Percentiles rank a stretch among this genome's conserved stretches.
Conservation (phyloP, 2,888 invertebrate genomes). For the Andrena marginata region DNA sequence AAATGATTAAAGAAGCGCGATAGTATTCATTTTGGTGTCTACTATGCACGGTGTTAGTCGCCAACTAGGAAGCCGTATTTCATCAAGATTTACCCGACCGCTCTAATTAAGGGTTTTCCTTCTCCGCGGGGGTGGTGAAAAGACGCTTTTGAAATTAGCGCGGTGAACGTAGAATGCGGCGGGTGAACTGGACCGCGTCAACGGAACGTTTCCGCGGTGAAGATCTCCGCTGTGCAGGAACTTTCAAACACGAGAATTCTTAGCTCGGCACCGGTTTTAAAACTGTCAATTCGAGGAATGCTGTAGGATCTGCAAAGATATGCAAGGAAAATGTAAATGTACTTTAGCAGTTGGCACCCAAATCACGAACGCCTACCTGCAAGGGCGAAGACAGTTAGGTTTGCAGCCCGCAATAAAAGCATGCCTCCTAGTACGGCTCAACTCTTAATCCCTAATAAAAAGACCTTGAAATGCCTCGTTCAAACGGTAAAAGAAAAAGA, state of each 20-base stretch:
- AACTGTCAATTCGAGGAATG: not conserved
- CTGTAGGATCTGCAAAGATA: not conserved
- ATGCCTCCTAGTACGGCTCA: too few species aligned
- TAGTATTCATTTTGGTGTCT: not conserved
- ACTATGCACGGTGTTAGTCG: not conserved
- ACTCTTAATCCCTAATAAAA: not conserved
- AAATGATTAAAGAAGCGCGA: not conserved
- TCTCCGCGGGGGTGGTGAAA: slow-evolving; percentile 35
- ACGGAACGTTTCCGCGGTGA: slow-evolving; percentile 61
- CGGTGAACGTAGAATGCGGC: slow-evolving; percentile 65
- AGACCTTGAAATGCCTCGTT: not conserved
- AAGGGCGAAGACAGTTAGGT: slow-evolving; percentile 26
- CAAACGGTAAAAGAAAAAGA: slow-evolving; percentile 5
- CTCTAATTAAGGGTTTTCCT: slow-evolving; percentile 57
- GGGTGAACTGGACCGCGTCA: slow-evolving; percentile 74
- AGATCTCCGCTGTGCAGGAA: slow-evolving; percentile 44
- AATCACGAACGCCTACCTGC: slow-evolving; percentile 20
- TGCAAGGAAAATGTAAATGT: too few species aligned
- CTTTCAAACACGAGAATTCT: slow-evolving; percentile 66
- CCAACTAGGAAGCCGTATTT: slow-evolving; percentile 28
- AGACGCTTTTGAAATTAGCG: slow-evolving; percentile 64
- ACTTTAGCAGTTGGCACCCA: not conserved
- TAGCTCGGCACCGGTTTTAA: not conserved
- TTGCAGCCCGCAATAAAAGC: not conserved
- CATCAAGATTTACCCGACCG: slow-evolving; percentile 20